Evolutionary conservation across 2,113 vertebrate genomes (phyloP), one percentile per base, ranked within the genome.

Genomic region (Falcunculus frontatus): DNA sequence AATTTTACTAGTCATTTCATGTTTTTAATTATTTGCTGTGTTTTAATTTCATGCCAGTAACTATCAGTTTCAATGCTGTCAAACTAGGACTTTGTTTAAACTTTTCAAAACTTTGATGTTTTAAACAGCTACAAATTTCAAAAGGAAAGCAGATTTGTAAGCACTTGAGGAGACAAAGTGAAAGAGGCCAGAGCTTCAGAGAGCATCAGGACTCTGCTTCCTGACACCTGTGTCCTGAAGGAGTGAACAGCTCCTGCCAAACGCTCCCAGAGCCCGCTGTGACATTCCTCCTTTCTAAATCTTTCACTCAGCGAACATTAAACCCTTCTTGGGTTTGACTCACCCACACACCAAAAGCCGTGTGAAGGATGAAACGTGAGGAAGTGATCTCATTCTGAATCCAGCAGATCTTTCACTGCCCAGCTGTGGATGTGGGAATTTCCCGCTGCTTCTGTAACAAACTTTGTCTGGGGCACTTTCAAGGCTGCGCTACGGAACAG

Each of bases 321-420:
- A 65, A 20, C 35, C 53, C 55, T 42, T 2, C 67, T 17, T 5
- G 12, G 21, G 27, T 42, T 77, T 80, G 42, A 77, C 33, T 74
- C 41, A 29, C 23, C 63, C 63, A 65, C 50, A 19, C 44, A 49
- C 17, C 59, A 41, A 6, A 57, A 72, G 42, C 32, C 26, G 13
- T 59, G 53, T 21, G 16, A 74, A 78, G 52, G 47, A 86, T 87
- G 64, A 86, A 90, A 80, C 1, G 1, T 41, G 44, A 81, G 83
- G 82, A 96, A 90, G 16, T 84, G 72, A 93, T 88, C 64, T 96
- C 90, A 95, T 82, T 56, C 60, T 30, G 39, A 78, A 81, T 27
- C 79, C 50, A 70, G 59, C 53, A 86, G 39, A 72, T 64, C 47
- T 88, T 89, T 93, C 69, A 65, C 30, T 93, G 75, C 59, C 41